A percentile compares a stretch with the other conserved stretches of the same genome.
Conservation (phyloP, 2,113 vertebrate species). For the Platysternon megacephalum region DNA sequence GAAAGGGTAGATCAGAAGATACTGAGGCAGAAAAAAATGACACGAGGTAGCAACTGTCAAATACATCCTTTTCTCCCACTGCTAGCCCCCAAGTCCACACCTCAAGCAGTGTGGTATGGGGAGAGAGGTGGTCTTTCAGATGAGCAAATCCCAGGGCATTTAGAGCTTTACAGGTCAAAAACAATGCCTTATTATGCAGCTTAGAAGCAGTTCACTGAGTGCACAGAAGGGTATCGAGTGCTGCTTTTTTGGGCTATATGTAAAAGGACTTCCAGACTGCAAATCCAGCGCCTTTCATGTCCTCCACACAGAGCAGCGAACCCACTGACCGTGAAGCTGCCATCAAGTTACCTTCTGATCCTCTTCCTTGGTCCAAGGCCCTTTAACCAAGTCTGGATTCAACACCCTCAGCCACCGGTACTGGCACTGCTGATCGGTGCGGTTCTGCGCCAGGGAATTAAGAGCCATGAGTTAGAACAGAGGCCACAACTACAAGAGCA, state of each 20-base stretch:
- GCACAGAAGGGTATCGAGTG: background rate
- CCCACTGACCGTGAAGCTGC: background rate
- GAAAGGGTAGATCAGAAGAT: background rate
- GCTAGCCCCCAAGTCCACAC: background rate
- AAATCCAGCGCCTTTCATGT: background rate
- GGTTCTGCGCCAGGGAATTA: conserved; percentile 80
- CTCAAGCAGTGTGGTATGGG: background rate
- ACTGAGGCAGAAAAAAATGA: background rate
- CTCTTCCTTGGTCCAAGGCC: conserved; percentile 98
- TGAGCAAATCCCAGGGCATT: background rate
- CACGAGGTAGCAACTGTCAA: background rate
- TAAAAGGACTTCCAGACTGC: background rate
- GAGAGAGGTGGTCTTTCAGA: background rate
- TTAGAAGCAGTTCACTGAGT: background rate
- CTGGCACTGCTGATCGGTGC: conserved; percentile 95
- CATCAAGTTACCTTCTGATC: conserved; percentile 89
- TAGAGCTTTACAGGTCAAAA: background rate
- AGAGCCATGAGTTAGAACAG: rapidly evolving
- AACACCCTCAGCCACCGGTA: conserved; percentile 96
- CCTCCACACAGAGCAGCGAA: background rate
- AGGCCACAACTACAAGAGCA: background rate
- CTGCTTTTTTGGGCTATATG: background rate
- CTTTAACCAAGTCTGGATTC: conserved; percentile 96
- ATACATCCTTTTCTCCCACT: background rate
- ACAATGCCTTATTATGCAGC: background rate